A percentile compares a stretch with the other conserved stretches of the same genome.
These are phyloP conservation scores for Conops quadrifasciatus DNA, from an alignment of 2,888 invertebrate genomes.

Conservation along the genomic window DNA sequence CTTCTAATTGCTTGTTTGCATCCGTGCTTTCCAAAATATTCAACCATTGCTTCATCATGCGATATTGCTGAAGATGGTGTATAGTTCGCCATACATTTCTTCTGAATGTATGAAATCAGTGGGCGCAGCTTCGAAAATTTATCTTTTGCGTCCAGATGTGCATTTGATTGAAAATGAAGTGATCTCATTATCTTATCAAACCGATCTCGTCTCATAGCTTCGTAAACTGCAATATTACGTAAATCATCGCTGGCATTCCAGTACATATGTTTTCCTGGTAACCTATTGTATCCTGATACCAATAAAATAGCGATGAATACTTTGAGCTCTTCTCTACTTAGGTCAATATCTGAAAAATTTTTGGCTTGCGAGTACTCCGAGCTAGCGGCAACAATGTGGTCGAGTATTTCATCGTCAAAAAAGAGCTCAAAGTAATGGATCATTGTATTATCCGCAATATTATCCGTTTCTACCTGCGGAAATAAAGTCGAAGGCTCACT, in stretches of 20 bases:
- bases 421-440: constrained; percentile 18
- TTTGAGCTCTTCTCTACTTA: constrained; percentile 25
- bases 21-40: constrained; percentile 32
- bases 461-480: background rate
- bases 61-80: too few species aligned
- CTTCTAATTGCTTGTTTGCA: constrained; percentile 32
- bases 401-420: constrained; percentile 26
- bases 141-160: constrained; percentile 29
- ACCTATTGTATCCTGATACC: constrained; percentile 30
- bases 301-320: constrained; percentile 29
- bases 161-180: constrained; percentile 30
- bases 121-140: too few species aligned
- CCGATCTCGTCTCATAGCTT: constrained; percentile 30
- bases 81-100: too few species aligned
- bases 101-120: too few species aligned
- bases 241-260: constrained; percentile 30
- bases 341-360: constrained; percentile 19
- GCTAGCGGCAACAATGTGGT: constrained; percentile 19
- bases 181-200: constrained; percentile 34
- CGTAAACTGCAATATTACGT: constrained; percentile 29
- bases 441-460: constrained; percentile 6
- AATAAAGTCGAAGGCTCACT: background rate
- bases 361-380: constrained; percentile 17
- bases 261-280: constrained; percentile 33
- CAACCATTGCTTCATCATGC: constrained; percentile 35